Conservation (phyloP, 2,797 vertebrate genomes). For the Dendrocincla tyrannina region DNA sequence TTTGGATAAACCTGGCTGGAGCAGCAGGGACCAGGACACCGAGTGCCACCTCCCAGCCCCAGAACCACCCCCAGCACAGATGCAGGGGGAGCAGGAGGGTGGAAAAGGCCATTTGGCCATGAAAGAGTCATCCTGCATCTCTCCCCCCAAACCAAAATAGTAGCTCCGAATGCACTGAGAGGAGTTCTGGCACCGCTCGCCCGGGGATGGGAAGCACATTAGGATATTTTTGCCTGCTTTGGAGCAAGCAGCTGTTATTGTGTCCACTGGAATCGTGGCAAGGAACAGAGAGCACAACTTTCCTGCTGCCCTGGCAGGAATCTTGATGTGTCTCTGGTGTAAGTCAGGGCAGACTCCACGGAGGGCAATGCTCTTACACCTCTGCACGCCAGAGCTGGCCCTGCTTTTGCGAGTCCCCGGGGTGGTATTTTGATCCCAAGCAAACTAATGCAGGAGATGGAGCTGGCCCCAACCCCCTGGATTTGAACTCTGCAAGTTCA, state of each 20-base stretch:
- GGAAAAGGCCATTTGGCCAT: constrained; percentile 18
- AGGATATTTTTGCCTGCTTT: constrained; percentile 36
- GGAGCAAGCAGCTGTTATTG: constrained; percentile 6
- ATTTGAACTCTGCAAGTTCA: constrained; percentile 3
- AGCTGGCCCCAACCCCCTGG: not conserved
- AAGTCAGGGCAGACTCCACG: not conserved
- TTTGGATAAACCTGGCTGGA: not conserved
- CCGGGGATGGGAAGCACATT: constrained; percentile 51
- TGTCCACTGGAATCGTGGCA: constrained; percentile 33
- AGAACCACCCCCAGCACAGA: not conserved
- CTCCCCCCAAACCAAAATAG: constrained; percentile 45
- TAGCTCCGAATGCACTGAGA: not conserved
- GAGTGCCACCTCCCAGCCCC: constrained; percentile 12
- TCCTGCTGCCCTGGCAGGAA: constrained; percentile 13
- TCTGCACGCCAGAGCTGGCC: not conserved
- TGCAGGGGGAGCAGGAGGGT: not conserved
- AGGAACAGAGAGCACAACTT: not conserved
- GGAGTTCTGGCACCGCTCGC: constrained; percentile 21
- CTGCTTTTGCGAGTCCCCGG: not conserved
- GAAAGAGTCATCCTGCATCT: not conserved
- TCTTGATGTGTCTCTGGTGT: not conserved
- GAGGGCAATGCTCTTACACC: not conserved
- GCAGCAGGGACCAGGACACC: constrained; percentile 9
- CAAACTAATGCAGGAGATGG: not conserved
- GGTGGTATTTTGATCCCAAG: constrained; percentile 9